These are phyloP conservation scores for Parasteatoda tepidariorum DNA, from an alignment of 1,140 invertebrate species.

Conservation along the genomic window DNA sequence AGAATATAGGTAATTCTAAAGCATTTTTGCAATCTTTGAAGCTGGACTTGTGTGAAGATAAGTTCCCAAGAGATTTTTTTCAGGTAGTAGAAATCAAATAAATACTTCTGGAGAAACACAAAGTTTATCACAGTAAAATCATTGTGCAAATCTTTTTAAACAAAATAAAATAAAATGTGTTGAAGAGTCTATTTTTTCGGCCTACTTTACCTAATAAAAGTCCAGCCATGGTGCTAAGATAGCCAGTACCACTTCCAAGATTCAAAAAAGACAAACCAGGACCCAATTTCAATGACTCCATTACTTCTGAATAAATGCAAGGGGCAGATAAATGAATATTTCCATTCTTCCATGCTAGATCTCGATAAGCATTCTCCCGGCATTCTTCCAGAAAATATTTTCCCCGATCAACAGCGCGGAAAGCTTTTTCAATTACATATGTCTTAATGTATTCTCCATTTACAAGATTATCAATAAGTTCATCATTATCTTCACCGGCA, in stretches of 20 bases:
- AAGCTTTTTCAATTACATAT: constrained; percentile 79
- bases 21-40: no score
- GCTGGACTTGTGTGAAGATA: no score
- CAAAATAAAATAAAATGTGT: no score
- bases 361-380: constrained; percentile 78
- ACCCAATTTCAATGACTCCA: constrained; percentile 81
- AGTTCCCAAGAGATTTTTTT: no score
- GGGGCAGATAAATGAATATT: constrained; percentile 87
- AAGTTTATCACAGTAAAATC: not conserved
- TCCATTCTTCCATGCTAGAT: constrained; percentile 87
- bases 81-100: no score
- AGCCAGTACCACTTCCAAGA: constrained; percentile 90
- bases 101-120: no score
- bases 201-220: constrained; percentile 79
- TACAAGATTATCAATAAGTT: constrained; percentile 85
- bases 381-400: constrained; percentile 81
- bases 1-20: no score
- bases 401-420: constrained; percentile 85
- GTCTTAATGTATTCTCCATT: constrained; percentile 82
- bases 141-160: no score
- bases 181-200: no score
- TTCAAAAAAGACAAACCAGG: constrained; percentile 88
- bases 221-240: constrained; percentile 89
- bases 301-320: constrained; percentile 89
- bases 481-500: constrained; percentile 84